Conservation (phyloP, 2,113 vertebrate genomes). For the Marcusenius ussheri region DNA sequence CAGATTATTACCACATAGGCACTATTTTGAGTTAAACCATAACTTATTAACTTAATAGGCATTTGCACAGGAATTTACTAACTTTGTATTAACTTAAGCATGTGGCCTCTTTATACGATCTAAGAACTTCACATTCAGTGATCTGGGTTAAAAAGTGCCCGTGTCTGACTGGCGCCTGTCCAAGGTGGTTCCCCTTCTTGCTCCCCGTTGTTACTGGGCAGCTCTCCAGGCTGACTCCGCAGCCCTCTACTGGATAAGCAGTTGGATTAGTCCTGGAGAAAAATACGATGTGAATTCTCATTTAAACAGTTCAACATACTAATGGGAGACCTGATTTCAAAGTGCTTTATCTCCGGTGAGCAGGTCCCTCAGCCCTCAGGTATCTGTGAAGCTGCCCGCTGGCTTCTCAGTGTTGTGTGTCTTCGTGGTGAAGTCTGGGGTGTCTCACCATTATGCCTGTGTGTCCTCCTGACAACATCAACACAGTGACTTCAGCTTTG, state of each 20-base stretch:
- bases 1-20: background rate
- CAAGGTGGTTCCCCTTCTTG: background rate
- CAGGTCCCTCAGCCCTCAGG: background rate
- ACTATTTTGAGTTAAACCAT: background rate
- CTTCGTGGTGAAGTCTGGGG: constrained; percentile 2
- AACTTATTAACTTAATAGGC: background rate
- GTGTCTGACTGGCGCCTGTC: background rate
- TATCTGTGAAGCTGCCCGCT: background rate
- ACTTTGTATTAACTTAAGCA: background rate
- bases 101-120: background rate
- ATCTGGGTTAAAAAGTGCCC: background rate
- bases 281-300: background rate
- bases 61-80: background rate
- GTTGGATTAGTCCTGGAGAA: background rate
- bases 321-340: background rate
- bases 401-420: background rate
- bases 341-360: constrained; percentile 3
- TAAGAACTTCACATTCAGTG: background rate
- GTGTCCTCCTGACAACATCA: constrained; percentile 4
- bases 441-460: background rate
- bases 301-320: background rate
- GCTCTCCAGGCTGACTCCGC: background rate
- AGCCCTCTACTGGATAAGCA: background rate
- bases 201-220: background rate
- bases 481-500: background rate